Evolutionary conservation across 2,113 vertebrate species (phyloP).

Genomic region (Cyprinodon brontotheroides): DNA sequence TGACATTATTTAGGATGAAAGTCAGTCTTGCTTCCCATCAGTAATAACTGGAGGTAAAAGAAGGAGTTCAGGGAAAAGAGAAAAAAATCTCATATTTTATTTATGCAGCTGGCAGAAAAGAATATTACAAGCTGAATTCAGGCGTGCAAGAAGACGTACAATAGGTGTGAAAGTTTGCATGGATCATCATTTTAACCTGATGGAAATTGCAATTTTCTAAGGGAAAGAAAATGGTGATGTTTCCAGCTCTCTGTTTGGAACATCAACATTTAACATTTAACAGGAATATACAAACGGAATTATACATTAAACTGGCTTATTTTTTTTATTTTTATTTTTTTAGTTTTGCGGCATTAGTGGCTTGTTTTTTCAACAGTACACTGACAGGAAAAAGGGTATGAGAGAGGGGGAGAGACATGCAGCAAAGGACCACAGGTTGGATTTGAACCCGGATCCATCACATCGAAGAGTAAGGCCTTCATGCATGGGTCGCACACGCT

Average conservation of each 20-base stretch:
- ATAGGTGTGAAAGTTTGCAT: constrained; percentile 12
- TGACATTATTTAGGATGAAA: constrained; percentile 66
- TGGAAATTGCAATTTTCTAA: neutral
- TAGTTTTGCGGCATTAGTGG: too few relatives aligned
- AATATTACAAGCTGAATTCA: constrained; percentile 8
- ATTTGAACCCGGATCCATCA: too few relatives aligned
- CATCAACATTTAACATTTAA: neutral
- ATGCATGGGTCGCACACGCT: too few relatives aligned
- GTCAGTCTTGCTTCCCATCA: constrained; percentile 49
- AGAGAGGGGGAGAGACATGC: too few relatives aligned
- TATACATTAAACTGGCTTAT: neutral
- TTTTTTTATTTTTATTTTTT: neutral
- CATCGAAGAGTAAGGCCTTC: too few relatives aligned
- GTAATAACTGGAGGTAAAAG: constrained; percentile 31
- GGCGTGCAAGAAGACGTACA: neutral
- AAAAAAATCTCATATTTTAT: constrained; percentile 30
- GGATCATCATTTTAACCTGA: neutral
- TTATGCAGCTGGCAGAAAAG: constrained; percentile 19
- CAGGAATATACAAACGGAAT: neutral
- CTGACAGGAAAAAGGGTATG: too few relatives aligned
- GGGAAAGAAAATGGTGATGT: neutral
- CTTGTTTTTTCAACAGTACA: too few relatives aligned
- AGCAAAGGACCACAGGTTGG: too few relatives aligned
- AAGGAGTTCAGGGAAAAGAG: constrained; percentile 27
- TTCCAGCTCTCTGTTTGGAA: neutral